Evolutionary conservation across 2,113 vertebrate species (phyloP), one percentile per base, ranked within the genome.

Genomic region (Hippolais icterina): DNA sequence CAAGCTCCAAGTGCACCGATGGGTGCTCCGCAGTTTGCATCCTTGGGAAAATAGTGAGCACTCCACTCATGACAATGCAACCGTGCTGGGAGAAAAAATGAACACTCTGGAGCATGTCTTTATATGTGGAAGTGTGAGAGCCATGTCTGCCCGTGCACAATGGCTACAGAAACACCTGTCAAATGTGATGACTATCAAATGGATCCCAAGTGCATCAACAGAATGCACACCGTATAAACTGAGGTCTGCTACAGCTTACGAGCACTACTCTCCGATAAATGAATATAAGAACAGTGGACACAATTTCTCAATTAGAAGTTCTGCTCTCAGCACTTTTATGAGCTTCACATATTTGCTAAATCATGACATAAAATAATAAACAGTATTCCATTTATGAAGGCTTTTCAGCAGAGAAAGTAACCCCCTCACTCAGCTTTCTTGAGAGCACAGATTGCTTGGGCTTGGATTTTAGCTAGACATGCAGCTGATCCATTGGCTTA

Each of bases 1-100:
- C 1, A 3, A 84, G 35, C 52, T 33, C 31, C 9, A 5, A 50
- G 71, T 0, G 0, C 13, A 20, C 22, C 0, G 0, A 23, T 1
- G 6, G 8, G 16, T 6, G 19, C 2, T 5, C 33, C 37, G 37
- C 22, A 11, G 16, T 50, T 50, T 68, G 31, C 47, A 37, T 1
- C 22, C 60, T 69, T 28, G 17, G 28, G 64, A 59, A 71, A 41
- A 81, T 3, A 87, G 27, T 1, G 4, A 21, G 28, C 27, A 20
- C 27, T 68, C 23, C 0, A 1, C 16, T 49, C 31, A 7, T 0
- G 5, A 31, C n/a, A 54, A 19, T 7, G 19, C n/a, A 52, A 66
- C 46, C 1, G 0, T 0, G 1, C 29, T 59, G 37, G 15, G 10
- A 21, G 19, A 44, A 81, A 28, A 28, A 70, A 54, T 5, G 28